Evolutionary conservation across 2,888 invertebrate species (phyloP).

Genomic region (Macrostomum cliftonense): DNA sequence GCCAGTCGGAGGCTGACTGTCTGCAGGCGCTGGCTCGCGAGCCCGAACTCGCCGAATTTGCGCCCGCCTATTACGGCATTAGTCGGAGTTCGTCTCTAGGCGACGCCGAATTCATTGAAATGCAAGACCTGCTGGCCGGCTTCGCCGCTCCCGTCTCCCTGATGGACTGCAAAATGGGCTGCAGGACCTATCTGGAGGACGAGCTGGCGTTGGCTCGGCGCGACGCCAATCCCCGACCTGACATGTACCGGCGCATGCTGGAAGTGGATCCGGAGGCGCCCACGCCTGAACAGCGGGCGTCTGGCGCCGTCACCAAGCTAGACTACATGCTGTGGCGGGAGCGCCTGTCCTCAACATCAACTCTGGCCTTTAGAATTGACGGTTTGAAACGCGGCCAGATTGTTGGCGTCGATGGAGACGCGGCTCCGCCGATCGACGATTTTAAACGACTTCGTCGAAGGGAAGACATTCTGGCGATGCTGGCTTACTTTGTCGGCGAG

Average conservation of each 20-base stretch:
- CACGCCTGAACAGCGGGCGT: conserved; percentile 64
- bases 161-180: conserved; percentile 90
- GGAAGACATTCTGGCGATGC: too few species aligned
- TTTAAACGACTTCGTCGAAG: too few species aligned
- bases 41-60: not conserved
- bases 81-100: not conserved
- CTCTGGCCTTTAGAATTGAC: conserved; percentile 34
- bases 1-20: not conserved
- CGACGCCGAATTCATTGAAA: conserved; percentile 15
- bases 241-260: conserved; percentile 3
- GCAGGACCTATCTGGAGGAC: conserved; percentile 78
- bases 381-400: conserved; percentile 19
- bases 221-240: conserved; percentile 59
- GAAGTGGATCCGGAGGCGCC: conserved; percentile 47
- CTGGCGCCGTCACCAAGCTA: conserved; percentile 78
- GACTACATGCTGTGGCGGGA: conserved; percentile 37
- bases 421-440: too few species aligned
- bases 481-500: too few species aligned
- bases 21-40: not conserved
- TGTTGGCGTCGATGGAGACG: too few species aligned
- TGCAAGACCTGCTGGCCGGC: conserved; percentile 74
- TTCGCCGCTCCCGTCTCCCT: conserved; percentile 69
- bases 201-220: conserved; percentile 83
- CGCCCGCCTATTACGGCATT: not conserved
- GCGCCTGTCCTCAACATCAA: conserved; percentile 29